Evolutionary conservation across 2,888 invertebrate species (phyloP), one percentile per base, ranked within the genome.

Genomic region (Eremobia ochroleuca): DNA sequence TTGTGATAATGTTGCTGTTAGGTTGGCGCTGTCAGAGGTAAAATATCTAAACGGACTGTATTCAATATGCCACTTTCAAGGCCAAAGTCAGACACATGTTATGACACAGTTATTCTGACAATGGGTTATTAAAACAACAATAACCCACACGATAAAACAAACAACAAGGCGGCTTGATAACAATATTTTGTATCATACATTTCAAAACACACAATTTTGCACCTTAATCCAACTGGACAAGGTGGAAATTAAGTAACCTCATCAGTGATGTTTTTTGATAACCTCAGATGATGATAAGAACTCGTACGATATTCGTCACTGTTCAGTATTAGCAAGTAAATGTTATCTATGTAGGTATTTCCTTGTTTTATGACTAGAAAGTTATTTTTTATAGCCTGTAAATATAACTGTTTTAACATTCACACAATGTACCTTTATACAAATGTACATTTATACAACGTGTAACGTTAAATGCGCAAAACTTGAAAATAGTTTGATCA

Each of bases 281-380:
- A 77, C 86, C 76, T 81, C 18, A 80, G 82, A 73, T 82, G 68
- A n/a, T 78, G 87, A 87, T 87, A 87, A 80, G 72, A 43, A 76
- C 82, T 88, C 86, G 55, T 85, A 85, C 79, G 85, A 85, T 86
- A 73, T 85, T 81, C 77, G 74, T 78, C 81, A 81, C 76, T 84
- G 85, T 87, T 81, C 76, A 70, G 28, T 66, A 37, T 62, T 70
- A n/a, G 49, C 46, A 55, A 37, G 28, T 40, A 31, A 21, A 11
- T n/a, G 49, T 76, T 83, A 84, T 80, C 73, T 71, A 46, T 76
- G 15, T 72, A 55, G 55, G 61, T 49, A 67, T 55, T 81, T 81
- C 72, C 77, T 68, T 34, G 21, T 78, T 85, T 78, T 78, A 81
- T 66, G 65, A 69, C 28, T 74, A 46, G 69, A 65, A 74, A 72